Evolutionary conservation across 2,888 invertebrate genomes (phyloP).

Genomic region (Chymomyza fuscimana): DNA sequence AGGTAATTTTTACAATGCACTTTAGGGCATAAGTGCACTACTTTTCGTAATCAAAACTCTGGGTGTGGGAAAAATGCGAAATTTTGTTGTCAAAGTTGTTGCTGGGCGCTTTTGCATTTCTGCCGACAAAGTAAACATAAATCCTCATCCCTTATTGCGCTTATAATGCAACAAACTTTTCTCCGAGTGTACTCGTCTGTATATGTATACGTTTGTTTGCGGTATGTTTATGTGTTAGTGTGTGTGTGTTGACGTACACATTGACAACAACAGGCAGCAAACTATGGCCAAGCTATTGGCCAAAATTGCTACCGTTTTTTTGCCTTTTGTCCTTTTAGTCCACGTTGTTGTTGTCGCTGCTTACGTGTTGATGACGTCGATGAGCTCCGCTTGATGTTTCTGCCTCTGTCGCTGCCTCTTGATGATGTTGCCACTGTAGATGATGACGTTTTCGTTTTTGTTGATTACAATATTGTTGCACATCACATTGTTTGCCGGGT

Average conservation of each 20-base stretch:
- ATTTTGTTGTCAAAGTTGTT: no score
- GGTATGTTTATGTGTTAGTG: constrained; percentile 10
- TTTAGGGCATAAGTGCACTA: no score
- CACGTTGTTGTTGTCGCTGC: constrained; percentile 32
- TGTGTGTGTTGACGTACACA: constrained; percentile 45
- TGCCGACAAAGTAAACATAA: no score
- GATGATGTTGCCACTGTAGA: constrained; percentile 39
- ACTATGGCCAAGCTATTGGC: constrained; percentile 53
- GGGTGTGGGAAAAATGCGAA: no score
- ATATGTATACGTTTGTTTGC: not conserved
- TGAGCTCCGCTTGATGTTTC: constrained; percentile 50
- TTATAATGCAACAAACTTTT: not conserved
- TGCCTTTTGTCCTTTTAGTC: constrained; percentile 40
- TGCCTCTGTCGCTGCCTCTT: constrained; percentile 32
- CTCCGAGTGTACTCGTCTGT: not conserved
- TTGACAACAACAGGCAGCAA: constrained; percentile 43
- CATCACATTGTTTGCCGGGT: constrained; percentile 45
- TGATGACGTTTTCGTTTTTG: constrained; percentile 63
- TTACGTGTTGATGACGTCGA: constrained; percentile 63
- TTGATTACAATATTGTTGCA: constrained; percentile 64
- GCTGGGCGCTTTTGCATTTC: no score
- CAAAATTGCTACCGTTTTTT: constrained; percentile 25
- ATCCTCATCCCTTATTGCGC: no score
- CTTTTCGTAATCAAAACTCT: no score
- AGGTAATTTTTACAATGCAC: no score